Conservation (phyloP, 1,140 invertebrate species). For the Drosophila elegans region DNA sequence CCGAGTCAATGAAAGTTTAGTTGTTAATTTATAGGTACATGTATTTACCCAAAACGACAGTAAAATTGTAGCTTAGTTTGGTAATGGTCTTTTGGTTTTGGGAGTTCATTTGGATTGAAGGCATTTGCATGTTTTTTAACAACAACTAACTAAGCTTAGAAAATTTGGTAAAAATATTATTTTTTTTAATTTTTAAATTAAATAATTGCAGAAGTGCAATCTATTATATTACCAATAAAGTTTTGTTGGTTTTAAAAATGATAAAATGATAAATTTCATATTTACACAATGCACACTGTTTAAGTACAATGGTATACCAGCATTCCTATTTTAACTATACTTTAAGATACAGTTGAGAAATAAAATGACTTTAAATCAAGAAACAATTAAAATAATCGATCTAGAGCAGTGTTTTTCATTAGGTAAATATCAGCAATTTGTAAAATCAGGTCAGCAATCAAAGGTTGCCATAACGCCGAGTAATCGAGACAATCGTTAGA, state of each 20-base stretch:
- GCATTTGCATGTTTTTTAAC: no score
- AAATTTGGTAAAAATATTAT: no score
- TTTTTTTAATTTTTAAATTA: no score
- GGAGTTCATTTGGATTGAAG: neutral
- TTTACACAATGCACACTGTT: no score
- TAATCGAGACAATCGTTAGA: conserved; percentile 30
- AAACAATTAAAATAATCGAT: conserved; percentile 2
- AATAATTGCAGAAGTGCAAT: no score
- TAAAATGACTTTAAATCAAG: neutral
- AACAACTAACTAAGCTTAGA: no score
- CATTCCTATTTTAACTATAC: no score
- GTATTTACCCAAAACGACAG: conserved; percentile 10
- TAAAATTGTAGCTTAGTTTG: neutral
- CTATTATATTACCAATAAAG: no score
- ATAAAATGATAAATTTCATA: no score
- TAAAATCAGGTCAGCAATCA: conserved; percentile 37
- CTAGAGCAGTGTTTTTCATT: neutral
- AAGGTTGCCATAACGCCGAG: conserved; percentile 36
- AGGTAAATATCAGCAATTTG: conserved; percentile 7
- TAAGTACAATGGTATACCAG: no score
- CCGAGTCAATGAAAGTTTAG: conserved; percentile 12
- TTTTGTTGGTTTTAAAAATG: no score
- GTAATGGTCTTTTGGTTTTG: neutral
- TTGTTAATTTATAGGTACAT: conserved; percentile 18
- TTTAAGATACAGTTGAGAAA: no score